Conservation (phyloP, 2,888 invertebrate species). For the Euzophera pinguis region DNA sequence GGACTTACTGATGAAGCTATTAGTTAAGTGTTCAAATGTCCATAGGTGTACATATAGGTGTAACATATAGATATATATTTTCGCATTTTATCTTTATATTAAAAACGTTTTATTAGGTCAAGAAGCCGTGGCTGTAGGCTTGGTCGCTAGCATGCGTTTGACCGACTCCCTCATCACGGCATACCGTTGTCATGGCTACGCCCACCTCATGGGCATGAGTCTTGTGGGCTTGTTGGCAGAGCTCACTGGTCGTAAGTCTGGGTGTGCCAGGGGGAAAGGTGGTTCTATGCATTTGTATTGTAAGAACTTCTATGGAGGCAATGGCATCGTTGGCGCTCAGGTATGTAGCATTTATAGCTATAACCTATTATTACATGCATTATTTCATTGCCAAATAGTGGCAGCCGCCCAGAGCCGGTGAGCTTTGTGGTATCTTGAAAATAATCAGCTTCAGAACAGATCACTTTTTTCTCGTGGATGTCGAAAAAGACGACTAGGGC, state of each 20-base stretch:
- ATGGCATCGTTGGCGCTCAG: conserved; percentile 99
- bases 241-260: conserved; percentile 91
- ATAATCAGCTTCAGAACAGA: no score
- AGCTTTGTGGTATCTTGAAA: no score
- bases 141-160: conserved; percentile 90
- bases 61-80: no score
- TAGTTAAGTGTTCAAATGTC: no score
- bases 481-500: no score
- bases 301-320: conserved; percentile 96
- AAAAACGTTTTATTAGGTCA: conserved; percentile 51
- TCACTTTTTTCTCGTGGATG: no score
- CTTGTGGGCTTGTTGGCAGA: conserved; percentile 91
- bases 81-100: no score
- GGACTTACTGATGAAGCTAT: no score
- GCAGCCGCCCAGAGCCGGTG: no score
- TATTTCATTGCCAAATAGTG: no score
- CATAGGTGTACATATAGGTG: no score
- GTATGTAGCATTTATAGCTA: conserved; percentile 67
- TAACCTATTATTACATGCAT: no score
- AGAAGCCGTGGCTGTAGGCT: conserved; percentile 88
- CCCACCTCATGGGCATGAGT: conserved; percentile 93
- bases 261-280: conserved; percentile 97
- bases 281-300: conserved; percentile 99
- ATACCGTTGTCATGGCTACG: conserved; percentile 99
- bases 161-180: conserved; percentile 96